Conservation (phyloP, 2,113 vertebrate species). For the Equus quagga region DNA sequence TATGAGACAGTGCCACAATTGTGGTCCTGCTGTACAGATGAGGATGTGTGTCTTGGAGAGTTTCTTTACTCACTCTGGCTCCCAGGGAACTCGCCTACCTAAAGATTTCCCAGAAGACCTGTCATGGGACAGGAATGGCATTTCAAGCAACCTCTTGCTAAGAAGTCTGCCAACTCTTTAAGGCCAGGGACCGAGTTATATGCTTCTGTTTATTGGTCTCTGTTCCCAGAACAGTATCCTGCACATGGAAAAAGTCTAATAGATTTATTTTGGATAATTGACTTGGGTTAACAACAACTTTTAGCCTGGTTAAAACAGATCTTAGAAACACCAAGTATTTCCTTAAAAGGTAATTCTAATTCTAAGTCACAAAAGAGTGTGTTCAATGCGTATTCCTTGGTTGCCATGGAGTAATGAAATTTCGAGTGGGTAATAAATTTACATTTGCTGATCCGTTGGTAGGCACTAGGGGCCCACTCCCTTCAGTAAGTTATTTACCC, state of each 20-base stretch:
- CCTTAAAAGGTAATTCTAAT: conserved; percentile 17
- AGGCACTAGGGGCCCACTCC: not conserved
- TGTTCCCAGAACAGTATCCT: not conserved
- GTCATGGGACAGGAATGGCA: not conserved
- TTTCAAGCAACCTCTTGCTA: not conserved
- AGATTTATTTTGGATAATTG: conserved; percentile 7
- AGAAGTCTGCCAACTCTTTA: not conserved
- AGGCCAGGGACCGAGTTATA: not conserved
- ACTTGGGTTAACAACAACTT: not conserved
- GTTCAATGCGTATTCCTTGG: not conserved
- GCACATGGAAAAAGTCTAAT: not conserved
- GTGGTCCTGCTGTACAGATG: not conserved
- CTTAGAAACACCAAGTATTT: not conserved
- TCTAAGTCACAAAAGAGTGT: not conserved
- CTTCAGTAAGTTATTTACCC: not conserved
- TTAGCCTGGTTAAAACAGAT: conserved; percentile 5
- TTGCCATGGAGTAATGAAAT: not conserved
- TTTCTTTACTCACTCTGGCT: not conserved
- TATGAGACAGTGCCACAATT: not conserved
- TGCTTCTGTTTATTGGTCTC: conserved; percentile 29
- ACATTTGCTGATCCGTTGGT: not conserved
- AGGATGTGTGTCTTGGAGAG: not conserved
- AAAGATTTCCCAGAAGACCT: not conserved
- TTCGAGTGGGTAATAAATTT: not conserved
- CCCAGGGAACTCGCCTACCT: not conserved